Evolutionary conservation across 2,888 invertebrate genomes (phyloP), one percentile per base, ranked within the genome.

Genomic region (Strigamia crassipes): DNA sequence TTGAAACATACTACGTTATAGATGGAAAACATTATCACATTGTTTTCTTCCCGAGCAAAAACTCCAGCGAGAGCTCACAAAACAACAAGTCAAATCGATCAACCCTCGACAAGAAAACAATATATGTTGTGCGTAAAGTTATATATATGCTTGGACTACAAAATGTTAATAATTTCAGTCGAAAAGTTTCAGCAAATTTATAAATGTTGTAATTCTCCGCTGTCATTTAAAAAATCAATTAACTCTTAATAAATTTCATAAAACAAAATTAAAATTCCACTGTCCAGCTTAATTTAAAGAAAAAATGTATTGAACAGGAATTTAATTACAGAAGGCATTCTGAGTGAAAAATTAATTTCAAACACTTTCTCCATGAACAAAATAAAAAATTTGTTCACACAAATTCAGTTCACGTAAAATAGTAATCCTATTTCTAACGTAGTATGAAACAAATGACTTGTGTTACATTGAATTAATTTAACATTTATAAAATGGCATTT

Each of bases 11-110:
- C 27, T 73, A 27, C 31, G 27, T 73, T 73, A 10, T 27, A 27
- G 73, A 73, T 73, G 73, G 73, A 73, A 73, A 27, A 73, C 27
- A 73, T 73, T 73, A 73, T 73, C 73, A 73, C 73, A 73, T 73
- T 73, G 73, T 73, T 73, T 73, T 73, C 73, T 73, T 73, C 73
- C 31, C 31, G 0, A 5, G 31, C 73, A 73, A 27, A 73, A 73
- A 73, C 27, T 73, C 31, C 73, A 73, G 73, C 13, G 73, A 73
- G 73, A 73, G 31, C 73, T 73, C 73, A 31, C 23, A 27, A 73
- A 73, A 73, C 31, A 27, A 73, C 73, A 31, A 73, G 73, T 73
- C 73, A 73, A 31, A 73, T 73, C 73, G 73, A 73, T 73, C 73
- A 73, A 73, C 73, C 73, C 31, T 5, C 27, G 23, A 31, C 73